Conservation (phyloP, 2,113 vertebrate genomes). For the Poeciliopsis occidentalis region DNA sequence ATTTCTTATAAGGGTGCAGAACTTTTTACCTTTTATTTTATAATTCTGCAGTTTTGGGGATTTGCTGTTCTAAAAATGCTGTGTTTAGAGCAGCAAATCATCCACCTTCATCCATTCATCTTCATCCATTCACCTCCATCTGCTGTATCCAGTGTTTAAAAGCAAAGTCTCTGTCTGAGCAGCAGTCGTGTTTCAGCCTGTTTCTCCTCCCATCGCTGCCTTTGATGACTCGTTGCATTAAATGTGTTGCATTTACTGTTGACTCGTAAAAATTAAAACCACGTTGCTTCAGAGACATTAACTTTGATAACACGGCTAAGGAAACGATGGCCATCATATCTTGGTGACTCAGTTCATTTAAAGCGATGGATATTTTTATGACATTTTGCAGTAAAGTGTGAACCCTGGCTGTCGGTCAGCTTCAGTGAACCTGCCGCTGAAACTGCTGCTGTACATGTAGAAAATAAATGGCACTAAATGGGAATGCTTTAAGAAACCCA, state of each 20-base stretch:
- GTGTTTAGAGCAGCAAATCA: too few relatives aligned
- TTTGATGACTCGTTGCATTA: neutral
- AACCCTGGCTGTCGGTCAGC: too few relatives aligned
- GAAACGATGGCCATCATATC: neutral
- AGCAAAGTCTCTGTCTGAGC: neutral
- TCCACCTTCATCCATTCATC: too few relatives aligned
- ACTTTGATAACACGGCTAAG: neutral
- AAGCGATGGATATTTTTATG: neutral
- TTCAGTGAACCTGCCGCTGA: neutral
- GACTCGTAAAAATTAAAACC: neutral
- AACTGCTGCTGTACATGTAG: neutral
- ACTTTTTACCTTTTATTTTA: too few relatives aligned
- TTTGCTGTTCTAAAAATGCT: too few relatives aligned
- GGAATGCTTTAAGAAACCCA: too few relatives aligned
- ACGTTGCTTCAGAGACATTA: neutral
- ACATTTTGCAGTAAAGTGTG: neutral
- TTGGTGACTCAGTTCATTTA: neutral
- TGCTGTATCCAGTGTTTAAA: too few relatives aligned
- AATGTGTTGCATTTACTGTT: neutral
- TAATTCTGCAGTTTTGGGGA: too few relatives aligned
- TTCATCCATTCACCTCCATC: too few relatives aligned
- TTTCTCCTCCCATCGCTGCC: neutral
- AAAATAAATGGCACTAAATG: neutral
- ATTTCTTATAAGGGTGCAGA: too few relatives aligned
- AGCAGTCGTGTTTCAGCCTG: neutral